Base-by-base conservation (phyloP, 2,113 vertebrate species). In the Dinomys branickii region DNA sequence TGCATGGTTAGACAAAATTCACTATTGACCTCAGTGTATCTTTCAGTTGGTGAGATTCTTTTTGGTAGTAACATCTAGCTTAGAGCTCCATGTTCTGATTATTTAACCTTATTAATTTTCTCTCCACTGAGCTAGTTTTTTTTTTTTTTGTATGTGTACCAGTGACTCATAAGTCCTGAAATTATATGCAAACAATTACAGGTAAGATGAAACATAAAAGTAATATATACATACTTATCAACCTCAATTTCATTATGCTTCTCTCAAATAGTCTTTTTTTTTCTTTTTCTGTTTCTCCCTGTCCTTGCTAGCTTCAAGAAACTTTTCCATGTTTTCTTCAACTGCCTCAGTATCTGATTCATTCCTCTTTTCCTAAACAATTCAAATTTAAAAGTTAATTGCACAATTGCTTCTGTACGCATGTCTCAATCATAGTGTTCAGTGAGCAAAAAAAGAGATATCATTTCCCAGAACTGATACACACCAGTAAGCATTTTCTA, bases 41-140 rank as follows among this genome's bases (percentile, higher is more conserved):
- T 93, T 96, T 87, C 88, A 73, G 41, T 80, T 94, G 67, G 16
- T 69, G n/a, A 85, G 3, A 3, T 38, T 52, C 3, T 88, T 73
- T 75, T 94, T 20, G 26, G 3, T 13, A 59, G 8, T 35, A 41
- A 47, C 5, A 17, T 80, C 9, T 50, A 80, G 54, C 11, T 73
- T 50, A 89, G 30, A 54, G n/a, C 22, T 90, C 19, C 7, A 61
- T 59, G 13, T 78, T 81, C n/a, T 91, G 82, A 96, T 67, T 89
- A 93, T 80, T 73, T 83, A 89, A 84, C 0, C 0, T 41, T 78
- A 59, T 83, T 86, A 88, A n/a, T 67, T 88, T 50, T 75, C 9
- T 88, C 3, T 73, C 5, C 7, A n/a, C 33, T 56, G 30, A 85
- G n/a, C 26, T 95, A 54, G 17, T 7, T 2, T 2, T 89, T 0